Evolutionary conservation across 1,140 invertebrate species (phyloP).

Genomic region (Cylas formicarius): DNA sequence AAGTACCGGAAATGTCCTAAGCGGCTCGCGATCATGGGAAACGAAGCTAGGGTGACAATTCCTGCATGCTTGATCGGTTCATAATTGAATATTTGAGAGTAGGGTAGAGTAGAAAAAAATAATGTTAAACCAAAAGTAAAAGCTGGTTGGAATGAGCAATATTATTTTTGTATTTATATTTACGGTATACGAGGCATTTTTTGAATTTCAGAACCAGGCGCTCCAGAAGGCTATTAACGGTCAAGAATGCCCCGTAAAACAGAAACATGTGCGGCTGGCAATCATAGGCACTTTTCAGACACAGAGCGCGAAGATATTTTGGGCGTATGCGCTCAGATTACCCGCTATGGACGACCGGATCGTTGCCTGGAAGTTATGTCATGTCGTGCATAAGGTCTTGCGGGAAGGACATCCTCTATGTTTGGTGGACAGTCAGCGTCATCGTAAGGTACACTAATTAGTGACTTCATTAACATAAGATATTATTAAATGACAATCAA

Average conservation of each 20-base stretch:
- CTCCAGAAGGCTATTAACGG: conserved; percentile 87
- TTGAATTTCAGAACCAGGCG: conserved; percentile 61
- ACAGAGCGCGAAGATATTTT: conserved; percentile 83
- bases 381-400: conserved; percentile 92
- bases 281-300: conserved; percentile 95
- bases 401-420: conserved; percentile 89
- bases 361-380: conserved; percentile 97
- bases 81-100: too few relatives aligned
- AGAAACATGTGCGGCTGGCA: conserved; percentile 91
- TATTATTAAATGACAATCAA: too few relatives aligned
- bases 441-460: conserved; percentile 51
- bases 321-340: conserved; percentile 73
- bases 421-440: conserved; percentile 75
- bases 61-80: too few relatives aligned
- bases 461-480: too few relatives aligned
- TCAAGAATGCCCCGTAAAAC: conserved; percentile 85
- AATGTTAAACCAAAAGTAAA: too few relatives aligned
- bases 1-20: too few relatives aligned
- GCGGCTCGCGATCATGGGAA: too few relatives aligned
- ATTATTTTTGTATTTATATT: too few relatives aligned
- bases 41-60: too few relatives aligned
- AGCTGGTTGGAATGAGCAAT: too few relatives aligned
- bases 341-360: conserved; percentile 89
- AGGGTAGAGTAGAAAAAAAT: too few relatives aligned
- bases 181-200: conserved; percentile 5